A percentile compares a stretch with the other conserved stretches of the same genome.
Conservation (phyloP, 1,140 invertebrate species). For the Gryon sp. region DNA sequence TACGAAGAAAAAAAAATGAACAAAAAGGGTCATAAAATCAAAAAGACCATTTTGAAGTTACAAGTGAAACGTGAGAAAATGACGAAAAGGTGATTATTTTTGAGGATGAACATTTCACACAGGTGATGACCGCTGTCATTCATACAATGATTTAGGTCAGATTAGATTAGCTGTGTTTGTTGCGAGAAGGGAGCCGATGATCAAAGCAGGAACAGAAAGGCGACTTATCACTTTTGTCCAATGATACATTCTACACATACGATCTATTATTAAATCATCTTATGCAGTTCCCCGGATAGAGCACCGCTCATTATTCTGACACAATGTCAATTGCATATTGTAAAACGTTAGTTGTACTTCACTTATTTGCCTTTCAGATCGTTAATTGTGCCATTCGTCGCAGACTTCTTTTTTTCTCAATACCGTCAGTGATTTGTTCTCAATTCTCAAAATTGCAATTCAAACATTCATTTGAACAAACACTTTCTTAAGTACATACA, state of each 20-base stretch:
- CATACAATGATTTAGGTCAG: constrained; percentile 59
- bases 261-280: constrained; percentile 49
- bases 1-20: too few species aligned
- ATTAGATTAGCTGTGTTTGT: constrained; percentile 56
- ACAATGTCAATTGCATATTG: constrained; percentile 49
- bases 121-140: constrained; percentile 7
- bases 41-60: too few species aligned
- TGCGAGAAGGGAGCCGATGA: constrained; percentile 28
- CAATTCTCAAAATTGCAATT: neutral
- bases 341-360: constrained; percentile 32
- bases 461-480: neutral
- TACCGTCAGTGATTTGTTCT: neutral
- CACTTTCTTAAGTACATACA: too few species aligned
- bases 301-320: constrained; percentile 41
- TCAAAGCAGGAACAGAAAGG: constrained; percentile 45
- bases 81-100: too few species aligned
- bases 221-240: constrained; percentile 47
- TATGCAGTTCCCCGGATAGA: constrained; percentile 30
- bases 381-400: constrained; percentile 4
- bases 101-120: too few species aligned
- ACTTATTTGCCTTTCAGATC: constrained; percentile 21
- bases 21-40: too few species aligned
- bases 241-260: constrained; percentile 35
- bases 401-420: neutral
- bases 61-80: too few species aligned